A percentile compares a stretch with the other conserved stretches of the same genome.
phyloP scores from a whole-genome alignment of 1,140 invertebrate species.

The Notospermus geniculatus region DNA sequence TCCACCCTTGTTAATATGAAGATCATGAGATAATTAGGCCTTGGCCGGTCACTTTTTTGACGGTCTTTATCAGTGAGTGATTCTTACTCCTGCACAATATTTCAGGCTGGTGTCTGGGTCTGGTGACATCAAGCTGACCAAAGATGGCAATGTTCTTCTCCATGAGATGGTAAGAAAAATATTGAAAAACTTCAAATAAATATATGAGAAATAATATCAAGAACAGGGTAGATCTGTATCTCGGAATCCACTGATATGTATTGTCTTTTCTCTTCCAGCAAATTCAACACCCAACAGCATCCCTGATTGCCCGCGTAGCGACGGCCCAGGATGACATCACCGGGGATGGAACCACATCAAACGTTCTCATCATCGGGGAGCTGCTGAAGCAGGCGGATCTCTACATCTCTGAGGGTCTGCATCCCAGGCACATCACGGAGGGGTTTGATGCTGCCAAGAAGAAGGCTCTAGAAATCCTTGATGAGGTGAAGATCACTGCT shows the following conservation, averaged over 20 bases:
- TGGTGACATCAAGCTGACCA: conserved; percentile 99
- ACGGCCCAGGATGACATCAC: conserved; percentile 99
- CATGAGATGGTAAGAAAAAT: conserved; percentile 84
- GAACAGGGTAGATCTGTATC: too few relatives aligned
- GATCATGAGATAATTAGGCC: too few relatives aligned
- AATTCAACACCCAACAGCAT: conserved; percentile 98
- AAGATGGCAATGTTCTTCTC: conserved; percentile 97
- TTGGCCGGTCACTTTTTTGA: too few relatives aligned
- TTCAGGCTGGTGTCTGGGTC: conserved; percentile 97
- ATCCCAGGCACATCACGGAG: conserved; percentile 82
- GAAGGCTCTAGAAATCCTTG: conserved; percentile 78
- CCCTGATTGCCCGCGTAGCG: conserved; percentile 93
- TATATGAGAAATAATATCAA: too few relatives aligned
- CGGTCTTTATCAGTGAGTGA: too few relatives aligned
- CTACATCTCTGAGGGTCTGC: conserved; percentile 78
- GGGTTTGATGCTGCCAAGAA: conserved; percentile 85
- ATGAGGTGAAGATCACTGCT: conserved; percentile 78
- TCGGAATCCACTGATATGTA: conserved; percentile 13
- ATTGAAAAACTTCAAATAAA: too few relatives aligned
- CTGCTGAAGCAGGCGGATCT: conserved; percentile 95
- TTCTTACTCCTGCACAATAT: too few relatives aligned
- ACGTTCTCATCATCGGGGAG: conserved; percentile 95
- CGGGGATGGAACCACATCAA: conserved; percentile 98
- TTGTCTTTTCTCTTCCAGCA: conserved; percentile 62
- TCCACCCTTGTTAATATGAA: too few relatives aligned